Evolutionary conservation across 1,140 invertebrate species (phyloP).

Genomic region (Anthonomus grandis): DNA sequence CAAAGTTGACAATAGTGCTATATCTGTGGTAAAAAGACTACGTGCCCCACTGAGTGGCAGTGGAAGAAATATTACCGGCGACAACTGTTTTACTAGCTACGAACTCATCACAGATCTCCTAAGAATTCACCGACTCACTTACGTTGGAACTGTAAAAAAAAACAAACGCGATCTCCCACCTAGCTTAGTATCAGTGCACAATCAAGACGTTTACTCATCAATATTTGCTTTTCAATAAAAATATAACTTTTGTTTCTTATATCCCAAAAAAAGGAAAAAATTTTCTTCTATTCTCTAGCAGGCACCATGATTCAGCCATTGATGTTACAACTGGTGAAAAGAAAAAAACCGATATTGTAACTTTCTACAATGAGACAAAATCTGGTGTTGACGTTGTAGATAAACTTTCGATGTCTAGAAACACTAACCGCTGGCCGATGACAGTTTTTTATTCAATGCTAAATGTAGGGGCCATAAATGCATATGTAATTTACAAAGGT

Average conservation of each 20-base stretch:
- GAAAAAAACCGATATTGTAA: slow-evolving; percentile 44
- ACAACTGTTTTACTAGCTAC: slow-evolving; percentile 29
- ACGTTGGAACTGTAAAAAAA: slow-evolving; percentile 32
- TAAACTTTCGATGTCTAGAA: slow-evolving; percentile 41
- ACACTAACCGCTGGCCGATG: slow-evolving; percentile 18
- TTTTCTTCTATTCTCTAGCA: slow-evolving; percentile 35
- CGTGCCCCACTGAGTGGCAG: slow-evolving; percentile 12
- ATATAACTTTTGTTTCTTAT: slow-evolving; percentile 34
- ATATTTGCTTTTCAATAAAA: slow-evolving; percentile 32
- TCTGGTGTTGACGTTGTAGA: slow-evolving; percentile 48
- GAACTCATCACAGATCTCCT: slow-evolving; percentile 9
- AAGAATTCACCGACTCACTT: slow-evolving; percentile 18
- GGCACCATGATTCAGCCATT: slow-evolving; percentile 34
- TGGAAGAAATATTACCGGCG: slow-evolving; percentile 22
- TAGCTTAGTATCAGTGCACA: slow-evolving; percentile 31
- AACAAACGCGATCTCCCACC: slow-evolving; percentile 48
- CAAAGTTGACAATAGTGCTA: slow-evolving; percentile 16
- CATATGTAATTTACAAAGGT: slow-evolving; percentile 3
- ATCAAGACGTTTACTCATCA: slow-evolving; percentile 15
- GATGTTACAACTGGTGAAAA: slow-evolving; percentile 25
- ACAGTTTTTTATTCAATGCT: slow-evolving; percentile 17
- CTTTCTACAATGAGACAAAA: slow-evolving; percentile 46
- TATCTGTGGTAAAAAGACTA: slow-evolving; percentile 15
- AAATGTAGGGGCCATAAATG: slow-evolving; percentile 8
- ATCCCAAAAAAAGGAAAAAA: slow-evolving; percentile 35